These are phyloP conservation scores for Pararge aegeria DNA, from an alignment of 1,140 invertebrate species.

Conservation along the genomic window DNA sequence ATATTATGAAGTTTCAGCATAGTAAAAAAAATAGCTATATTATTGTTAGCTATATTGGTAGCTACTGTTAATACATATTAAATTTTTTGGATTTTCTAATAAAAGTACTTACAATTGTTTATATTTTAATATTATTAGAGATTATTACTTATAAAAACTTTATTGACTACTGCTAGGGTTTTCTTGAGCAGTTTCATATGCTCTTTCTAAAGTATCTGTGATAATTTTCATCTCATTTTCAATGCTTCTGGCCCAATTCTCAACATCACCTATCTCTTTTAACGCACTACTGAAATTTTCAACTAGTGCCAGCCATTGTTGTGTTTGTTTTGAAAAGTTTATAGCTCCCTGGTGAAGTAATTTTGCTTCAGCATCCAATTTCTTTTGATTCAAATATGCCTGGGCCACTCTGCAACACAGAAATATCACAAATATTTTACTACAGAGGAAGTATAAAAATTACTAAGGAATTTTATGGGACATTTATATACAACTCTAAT, in stretches of 20 bases:
- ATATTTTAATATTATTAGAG: too few species aligned
- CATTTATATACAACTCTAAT: constrained; percentile 13
- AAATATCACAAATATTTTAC: too few species aligned
- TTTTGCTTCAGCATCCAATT: constrained; percentile 97
- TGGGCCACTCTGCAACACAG: constrained; percentile 89
- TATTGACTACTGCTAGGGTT: constrained; percentile 54
- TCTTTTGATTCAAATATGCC: constrained; percentile 98
- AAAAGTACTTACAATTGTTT: too few species aligned
- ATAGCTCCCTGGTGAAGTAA: constrained; percentile 96
- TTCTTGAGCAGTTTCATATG: constrained; percentile 90
- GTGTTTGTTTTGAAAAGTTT: constrained; percentile 97
- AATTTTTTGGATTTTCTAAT: too few species aligned
- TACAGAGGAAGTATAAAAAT: too few species aligned
- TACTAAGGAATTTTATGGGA: not conserved
- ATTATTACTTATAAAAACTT: too few species aligned
- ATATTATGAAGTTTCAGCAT: too few species aligned
- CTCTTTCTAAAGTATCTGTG: constrained; percentile 95
- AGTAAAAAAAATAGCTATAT: too few species aligned
- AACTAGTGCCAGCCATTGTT: constrained; percentile 96
- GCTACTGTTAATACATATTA: too few species aligned
- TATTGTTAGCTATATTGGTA: too few species aligned
- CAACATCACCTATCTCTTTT: constrained; percentile 99
- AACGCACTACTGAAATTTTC: constrained; percentile 97
- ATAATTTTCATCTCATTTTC: constrained; percentile 97
- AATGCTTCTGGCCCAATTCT: constrained; percentile 98